These are phyloP conservation scores for Acromyrmex charruanus DNA, from an alignment of 1,140 invertebrate genomes.

Conservation along the genomic window DNA sequence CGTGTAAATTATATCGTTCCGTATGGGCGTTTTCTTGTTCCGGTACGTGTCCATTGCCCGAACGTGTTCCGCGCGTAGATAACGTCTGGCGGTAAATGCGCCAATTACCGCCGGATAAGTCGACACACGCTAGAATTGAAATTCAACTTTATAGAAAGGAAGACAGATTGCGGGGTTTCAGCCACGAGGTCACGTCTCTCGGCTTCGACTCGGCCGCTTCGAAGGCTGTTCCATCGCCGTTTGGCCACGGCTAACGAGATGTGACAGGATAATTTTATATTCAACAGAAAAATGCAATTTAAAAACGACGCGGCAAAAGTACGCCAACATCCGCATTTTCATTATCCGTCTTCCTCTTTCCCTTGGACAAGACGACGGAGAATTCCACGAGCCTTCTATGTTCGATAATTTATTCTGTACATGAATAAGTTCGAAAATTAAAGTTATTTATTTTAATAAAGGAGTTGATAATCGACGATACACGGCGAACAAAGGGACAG, in stretches of 20 bases:
- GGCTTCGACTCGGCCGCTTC: slow-evolving; percentile 7
- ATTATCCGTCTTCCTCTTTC: not conserved
- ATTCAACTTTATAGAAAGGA: slow-evolving; percentile 62
- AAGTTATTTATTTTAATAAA: not conserved
- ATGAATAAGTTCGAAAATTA: not conserved
- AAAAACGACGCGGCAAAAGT: slow-evolving; percentile 14
- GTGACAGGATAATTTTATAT: slow-evolving; percentile 53
- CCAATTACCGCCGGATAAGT: slow-evolving; percentile 55
- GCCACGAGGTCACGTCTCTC: slow-evolving; percentile 46
- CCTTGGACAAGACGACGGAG: not conserved
- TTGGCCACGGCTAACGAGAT: slow-evolving; percentile 42
- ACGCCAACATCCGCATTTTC: not conserved
- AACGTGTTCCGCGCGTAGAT: slow-evolving; percentile 38
- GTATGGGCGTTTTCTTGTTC: slow-evolving; percentile 42
- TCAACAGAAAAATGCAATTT: slow-evolving; percentile 21
- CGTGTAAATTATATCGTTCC: slow-evolving; percentile 57
- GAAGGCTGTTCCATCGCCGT: slow-evolving; percentile 17
- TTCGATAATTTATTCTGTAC: not conserved
- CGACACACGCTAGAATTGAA: slow-evolving; percentile 57
- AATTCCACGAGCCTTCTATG: not conserved
- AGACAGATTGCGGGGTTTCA: slow-evolving; percentile 56
- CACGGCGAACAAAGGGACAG: not conserved
- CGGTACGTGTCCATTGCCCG: slow-evolving; percentile 19
- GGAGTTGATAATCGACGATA: not conserved
- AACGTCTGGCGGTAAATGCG: slow-evolving; percentile 56